phyloP scores from a whole-genome alignment of 1,140 invertebrate genomes.

The Rhyacophila brunnea region DNA sequence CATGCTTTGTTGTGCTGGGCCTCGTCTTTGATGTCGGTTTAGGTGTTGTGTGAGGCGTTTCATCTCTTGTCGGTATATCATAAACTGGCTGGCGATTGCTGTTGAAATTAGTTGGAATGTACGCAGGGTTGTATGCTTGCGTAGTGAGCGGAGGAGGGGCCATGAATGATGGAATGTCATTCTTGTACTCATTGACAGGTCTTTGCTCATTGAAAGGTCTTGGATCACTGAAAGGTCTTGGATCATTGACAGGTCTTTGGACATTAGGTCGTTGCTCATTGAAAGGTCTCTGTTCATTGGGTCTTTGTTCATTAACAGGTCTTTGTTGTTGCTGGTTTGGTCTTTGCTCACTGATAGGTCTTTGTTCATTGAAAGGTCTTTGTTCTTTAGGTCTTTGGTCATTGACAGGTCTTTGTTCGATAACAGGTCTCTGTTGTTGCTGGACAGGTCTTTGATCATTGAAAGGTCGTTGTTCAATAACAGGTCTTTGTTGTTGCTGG shows the following conservation, averaged over 20 bases:
- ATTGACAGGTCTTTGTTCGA: background rate
- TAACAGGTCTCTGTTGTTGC: no score
- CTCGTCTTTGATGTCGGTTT: conserved; percentile 31
- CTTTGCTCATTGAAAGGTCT: no score
- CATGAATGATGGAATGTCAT: conserved; percentile 18
- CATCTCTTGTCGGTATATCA: conserved; percentile 49
- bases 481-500: no score
- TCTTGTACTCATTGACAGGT: conserved; percentile 9
- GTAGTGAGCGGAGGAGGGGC: conserved; percentile 35
- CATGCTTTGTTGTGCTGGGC: conserved; percentile 17
- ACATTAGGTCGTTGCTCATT: conserved; percentile 1
- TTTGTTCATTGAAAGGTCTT: no score
- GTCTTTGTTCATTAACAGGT: background rate
- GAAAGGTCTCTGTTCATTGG: no score
- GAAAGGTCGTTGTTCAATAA: background rate
- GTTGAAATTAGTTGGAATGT: conserved; percentile 43
- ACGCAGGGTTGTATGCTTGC: conserved; percentile 41
- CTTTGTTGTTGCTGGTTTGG: no score
- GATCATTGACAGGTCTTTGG: no score
- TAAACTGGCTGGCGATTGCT: conserved; percentile 45
- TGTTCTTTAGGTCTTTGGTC: no score
- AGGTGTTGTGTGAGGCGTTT: conserved; percentile 40
- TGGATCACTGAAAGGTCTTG: no score
- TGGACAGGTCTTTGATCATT: no score
- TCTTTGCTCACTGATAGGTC: conserved; percentile 1